Conservation (phyloP, 23 tunicate genomes). For the Oikopleura dioica region DNA sequence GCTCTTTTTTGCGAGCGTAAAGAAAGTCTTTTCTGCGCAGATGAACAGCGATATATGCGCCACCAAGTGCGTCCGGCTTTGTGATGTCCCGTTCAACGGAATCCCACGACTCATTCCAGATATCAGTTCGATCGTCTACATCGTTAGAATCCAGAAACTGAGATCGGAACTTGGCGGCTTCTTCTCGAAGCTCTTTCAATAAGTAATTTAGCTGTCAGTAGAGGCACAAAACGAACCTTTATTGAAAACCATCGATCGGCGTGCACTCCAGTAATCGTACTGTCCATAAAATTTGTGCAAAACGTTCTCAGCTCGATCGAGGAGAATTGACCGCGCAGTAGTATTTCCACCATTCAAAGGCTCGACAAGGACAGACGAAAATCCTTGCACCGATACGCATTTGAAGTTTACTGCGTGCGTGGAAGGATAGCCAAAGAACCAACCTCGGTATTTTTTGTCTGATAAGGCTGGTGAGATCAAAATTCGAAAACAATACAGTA, state of each 20-base stretch:
- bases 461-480: too few relatives aligned
- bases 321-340: slow-evolving; percentile 54
- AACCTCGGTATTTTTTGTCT: slow-evolving; percentile 55
- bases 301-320: slow-evolving; percentile 78
- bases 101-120: slow-evolving; percentile 23
- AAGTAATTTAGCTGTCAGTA: not conserved
- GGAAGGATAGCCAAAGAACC: slow-evolving; percentile 95
- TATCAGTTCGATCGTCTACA: slow-evolving; percentile 34
- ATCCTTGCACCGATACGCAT: slow-evolving; percentile 84
- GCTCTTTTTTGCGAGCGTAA: slow-evolving; percentile 34
- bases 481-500: too few relatives aligned
- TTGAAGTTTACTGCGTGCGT: slow-evolving; percentile 75
- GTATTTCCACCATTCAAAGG: slow-evolving; percentile 80
- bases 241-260: slow-evolving; percentile 81
- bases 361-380: slow-evolving; percentile 24
- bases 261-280: slow-evolving; percentile 49
- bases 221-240: not conserved
- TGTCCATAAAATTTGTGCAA: slow-evolving; percentile 79
- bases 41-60: slow-evolving; percentile 90
- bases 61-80: slow-evolving; percentile 33
- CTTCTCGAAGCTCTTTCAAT: not conserved
- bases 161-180: slow-evolving; percentile 35
- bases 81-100: slow-evolving; percentile 35
- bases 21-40: slow-evolving; percentile 73
- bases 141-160: slow-evolving; percentile 40